Evolutionary conservation across 2,113 vertebrate species (phyloP), one percentile per base, ranked within the genome.

Genomic region (Antechinus stuartii): DNA sequence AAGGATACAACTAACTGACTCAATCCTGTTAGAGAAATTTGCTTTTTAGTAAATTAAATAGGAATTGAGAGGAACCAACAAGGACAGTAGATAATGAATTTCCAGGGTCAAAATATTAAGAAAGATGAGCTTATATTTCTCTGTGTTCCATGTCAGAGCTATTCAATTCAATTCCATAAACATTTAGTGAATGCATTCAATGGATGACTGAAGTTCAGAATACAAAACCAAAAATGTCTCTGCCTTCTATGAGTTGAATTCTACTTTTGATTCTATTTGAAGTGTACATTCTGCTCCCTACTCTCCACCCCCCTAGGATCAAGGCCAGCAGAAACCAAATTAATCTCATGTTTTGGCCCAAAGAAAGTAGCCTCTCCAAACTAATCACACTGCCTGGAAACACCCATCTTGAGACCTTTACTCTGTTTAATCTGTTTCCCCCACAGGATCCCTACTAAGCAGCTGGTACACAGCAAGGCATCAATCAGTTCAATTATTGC

Each of bases 401-500:
- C n/a, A 84, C 68, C 68, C 68, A 84, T 84, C 68, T 42, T 84
- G 68, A 84, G n/a, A 42, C 68, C 68, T 84, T 84, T 84, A 42
- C 68, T 84, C 68, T 84, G 68, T 42, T 84, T 84, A 84, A 84
- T 84, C 35, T 84, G 68, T 84, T 84, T 84, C 68, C 68, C 68
- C 68, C 7, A 42, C 68, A 84, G 68, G 68, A 84, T 84, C 68
- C 68, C 68, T 42, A 84, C 68, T 84, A 84, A 84, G 68, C 68
- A 84, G 68, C 68, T 84, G 68, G 68, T 84, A 84, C 68, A 42
- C 68, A 84, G 68, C 68, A 84, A 84, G 68, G 68, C 68, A 84
- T 84, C 68, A 84, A 42, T 84, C 68, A 84, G 16, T 84, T 84
- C 68, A 84, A 42, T 84, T 84, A 84, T 84, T 84, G 68, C n/a